Percentiles rank a stretch among this genome's conserved stretches.
phyloP scores from a whole-genome alignment of 2,797 vertebrate species.

The Cossypha caffra region DNA sequence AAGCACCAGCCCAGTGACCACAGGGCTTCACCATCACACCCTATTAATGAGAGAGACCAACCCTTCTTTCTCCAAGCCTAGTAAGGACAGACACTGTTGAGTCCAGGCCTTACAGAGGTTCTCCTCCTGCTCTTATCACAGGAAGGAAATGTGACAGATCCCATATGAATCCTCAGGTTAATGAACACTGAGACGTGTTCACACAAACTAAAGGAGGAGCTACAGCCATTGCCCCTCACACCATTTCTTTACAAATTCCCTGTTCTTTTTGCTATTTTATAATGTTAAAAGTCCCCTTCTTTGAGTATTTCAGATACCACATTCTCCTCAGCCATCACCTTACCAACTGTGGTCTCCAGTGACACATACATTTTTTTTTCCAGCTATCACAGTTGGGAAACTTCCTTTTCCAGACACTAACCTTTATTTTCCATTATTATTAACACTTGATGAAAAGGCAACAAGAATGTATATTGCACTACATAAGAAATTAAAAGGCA shows the following conservation, averaged over 20 bases:
- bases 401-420: not conserved
- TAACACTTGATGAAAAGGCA: constrained; percentile 50
- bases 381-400: not conserved
- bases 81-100: accelerated
- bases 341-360: not conserved
- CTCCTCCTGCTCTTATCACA: not conserved
- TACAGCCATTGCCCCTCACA: not conserved
- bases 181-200: accelerated
- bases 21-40: not conserved
- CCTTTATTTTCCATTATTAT: not conserved
- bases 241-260: not conserved
- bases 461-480: not conserved
- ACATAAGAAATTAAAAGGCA: constrained; percentile 10
- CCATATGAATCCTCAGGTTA: not conserved
- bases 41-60: not conserved
- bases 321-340: not conserved
- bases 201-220: not conserved
- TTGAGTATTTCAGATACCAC: not conserved
- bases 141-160: not conserved
- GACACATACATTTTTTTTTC: not conserved
- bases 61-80: not conserved
- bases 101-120: not conserved
- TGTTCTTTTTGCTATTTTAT: not conserved
- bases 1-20: not conserved
- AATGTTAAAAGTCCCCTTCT: not conserved